Evolutionary conservation across 2,888 invertebrate genomes (phyloP).

Genomic region (Chymomyza amoena): DNA sequence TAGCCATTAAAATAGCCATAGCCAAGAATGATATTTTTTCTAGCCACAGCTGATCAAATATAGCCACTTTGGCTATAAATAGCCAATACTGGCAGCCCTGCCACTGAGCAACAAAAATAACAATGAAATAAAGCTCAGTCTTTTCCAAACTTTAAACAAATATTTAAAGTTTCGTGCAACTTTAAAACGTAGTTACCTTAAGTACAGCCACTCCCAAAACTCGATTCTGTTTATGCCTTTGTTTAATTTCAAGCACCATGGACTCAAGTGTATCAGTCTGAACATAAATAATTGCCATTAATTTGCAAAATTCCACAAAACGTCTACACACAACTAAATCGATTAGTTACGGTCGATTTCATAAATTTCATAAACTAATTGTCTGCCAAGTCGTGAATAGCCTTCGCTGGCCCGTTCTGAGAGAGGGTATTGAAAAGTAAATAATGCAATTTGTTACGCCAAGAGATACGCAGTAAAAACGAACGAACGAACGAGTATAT

Average conservation of each 20-base stretch:
- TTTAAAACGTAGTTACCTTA: not conserved
- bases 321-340: conserved; percentile 39
- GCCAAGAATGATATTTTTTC: no score
- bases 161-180: no score
- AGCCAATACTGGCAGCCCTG: no score
- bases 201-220: not conserved
- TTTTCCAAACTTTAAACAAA: no score
- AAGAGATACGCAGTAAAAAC: not conserved
- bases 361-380: conserved; percentile 61
- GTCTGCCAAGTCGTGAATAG: not conserved
- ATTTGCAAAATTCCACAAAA: conserved; percentile 26
- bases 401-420: conserved; percentile 26
- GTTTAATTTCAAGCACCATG: not conserved
- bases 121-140: no score
- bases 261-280: not conserved
- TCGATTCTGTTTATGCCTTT: not conserved
- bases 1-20: no score
- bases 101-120: no score
- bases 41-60: no score
- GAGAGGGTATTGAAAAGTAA: conserved; percentile 54
- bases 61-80: no score
- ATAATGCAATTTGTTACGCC: conserved; percentile 64
- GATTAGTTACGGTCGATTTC: conserved; percentile 60
- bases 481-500: no score
- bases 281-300: conserved; percentile 47